phyloP scores from a whole-genome alignment of 2,888 invertebrate species.

The Flabesymbios commensalis region DNA sequence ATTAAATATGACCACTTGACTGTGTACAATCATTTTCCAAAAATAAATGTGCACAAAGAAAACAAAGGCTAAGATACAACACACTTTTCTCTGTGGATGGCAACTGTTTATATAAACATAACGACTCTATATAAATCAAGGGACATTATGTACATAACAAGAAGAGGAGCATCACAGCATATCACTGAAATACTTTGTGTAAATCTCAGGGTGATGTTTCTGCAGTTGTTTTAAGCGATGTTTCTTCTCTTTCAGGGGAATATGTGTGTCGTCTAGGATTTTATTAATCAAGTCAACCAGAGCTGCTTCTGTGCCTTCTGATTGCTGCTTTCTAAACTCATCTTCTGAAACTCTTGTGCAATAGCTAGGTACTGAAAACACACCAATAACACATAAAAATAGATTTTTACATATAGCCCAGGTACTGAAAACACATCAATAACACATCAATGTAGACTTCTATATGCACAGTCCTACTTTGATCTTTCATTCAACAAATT shows the following conservation, averaged over 20 bases:
- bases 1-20: too few species aligned
- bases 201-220: constrained; percentile 54
- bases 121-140: too few species aligned
- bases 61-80: too few species aligned
- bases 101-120: too few species aligned
- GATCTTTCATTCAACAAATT: too few species aligned
- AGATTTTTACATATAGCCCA: too few species aligned
- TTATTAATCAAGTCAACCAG: constrained; percentile 54
- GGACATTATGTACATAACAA: background rate
- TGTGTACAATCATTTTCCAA: too few species aligned
- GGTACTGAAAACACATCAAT: background rate
- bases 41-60: too few species aligned
- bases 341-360: constrained; percentile 22
- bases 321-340: constrained; percentile 27
- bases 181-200: constrained; percentile 48
- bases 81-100: too few species aligned
- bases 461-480: too few species aligned
- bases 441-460: too few species aligned
- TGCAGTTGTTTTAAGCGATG: constrained; percentile 53
- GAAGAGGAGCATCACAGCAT: constrained; percentile 2
- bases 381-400: too few species aligned
- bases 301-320: constrained; percentile 43
- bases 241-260: constrained; percentile 58
- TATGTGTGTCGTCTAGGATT: constrained; percentile 54
- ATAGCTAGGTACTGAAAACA: constrained; percentile 11